Evolutionary conservation across 2,888 invertebrate genomes (phyloP), one percentile per base, ranked within the genome.

Genomic region (Mantis religiosa): DNA sequence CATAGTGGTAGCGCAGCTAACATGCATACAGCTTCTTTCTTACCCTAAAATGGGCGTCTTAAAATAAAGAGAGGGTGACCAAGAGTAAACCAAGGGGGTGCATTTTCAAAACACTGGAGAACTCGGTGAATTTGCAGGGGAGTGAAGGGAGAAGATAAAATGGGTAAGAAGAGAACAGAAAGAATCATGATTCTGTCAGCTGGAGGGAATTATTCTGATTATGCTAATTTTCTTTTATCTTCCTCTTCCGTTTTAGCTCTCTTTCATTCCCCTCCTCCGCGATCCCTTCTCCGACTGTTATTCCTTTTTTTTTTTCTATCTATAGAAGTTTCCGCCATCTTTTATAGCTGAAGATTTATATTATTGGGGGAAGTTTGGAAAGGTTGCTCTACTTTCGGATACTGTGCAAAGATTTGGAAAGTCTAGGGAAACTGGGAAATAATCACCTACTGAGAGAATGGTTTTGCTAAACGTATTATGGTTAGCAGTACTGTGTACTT

Each of bases 191-290:
- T 87, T 81, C 89, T 90, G 90, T 90, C 90, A 90, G 90, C 90
- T 90, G 90, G 86, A 87, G 84, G 88, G 88, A 89, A 90, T 90
- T 90, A 90, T 90, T 89, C 89, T 90, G 89, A 90, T 90, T 90
- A 90, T 90, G 90, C 90, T 90, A 90, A 90, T 90, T 90, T 88
- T 84, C 88, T 34, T 84, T 85, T 81, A 86, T 86, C 81, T 86
- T 71, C n/a, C 25, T 25, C 25, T 84, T 28, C 34, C 81, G 14
- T 86, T 86, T 71, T 71, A 71, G 54, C 54, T 71, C 54, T 71
- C 54, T 20, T 71, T 71, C 20, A 71, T 20, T 20, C 54, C 54
- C 54, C 54, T 71, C 54, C 15, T 71, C 54, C 25, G 20, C 54
- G 54, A 71, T 71, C 54, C 54, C 54, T 54, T 71, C 54, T 71